Evolutionary conservation across 2,113 vertebrate species (phyloP).

Genomic region (Prochilodus magdalenae): DNA sequence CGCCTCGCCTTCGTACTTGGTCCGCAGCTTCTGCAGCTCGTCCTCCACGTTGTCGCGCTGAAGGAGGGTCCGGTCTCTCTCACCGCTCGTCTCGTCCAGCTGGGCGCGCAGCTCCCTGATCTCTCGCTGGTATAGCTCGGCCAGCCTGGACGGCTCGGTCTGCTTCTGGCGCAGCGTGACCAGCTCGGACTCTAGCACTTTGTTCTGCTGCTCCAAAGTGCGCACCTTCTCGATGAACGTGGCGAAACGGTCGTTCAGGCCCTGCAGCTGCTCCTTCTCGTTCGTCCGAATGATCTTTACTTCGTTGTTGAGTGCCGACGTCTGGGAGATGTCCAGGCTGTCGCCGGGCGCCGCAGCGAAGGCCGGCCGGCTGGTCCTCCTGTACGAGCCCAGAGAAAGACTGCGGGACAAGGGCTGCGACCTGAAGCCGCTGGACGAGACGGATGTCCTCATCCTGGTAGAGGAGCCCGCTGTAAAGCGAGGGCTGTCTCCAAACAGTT

Average conservation of each 20-base stretch:
- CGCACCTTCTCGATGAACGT: conserved; percentile 91
- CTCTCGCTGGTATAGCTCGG: conserved; percentile 88
- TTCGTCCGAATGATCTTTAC: conserved; percentile 89
- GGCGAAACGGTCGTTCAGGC: conserved; percentile 90
- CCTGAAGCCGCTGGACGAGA: conserved; percentile 68
- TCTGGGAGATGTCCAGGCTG: conserved; percentile 83
- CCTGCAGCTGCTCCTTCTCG: conserved; percentile 92
- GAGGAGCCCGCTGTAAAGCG: conserved; percentile 74
- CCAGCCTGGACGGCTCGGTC: conserved; percentile 84
- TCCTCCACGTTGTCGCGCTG: conserved; percentile 86
- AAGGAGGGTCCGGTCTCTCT: conserved; percentile 83
- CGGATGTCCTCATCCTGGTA: conserved; percentile 64
- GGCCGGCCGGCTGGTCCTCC: conserved; percentile 58
- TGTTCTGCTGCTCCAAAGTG: conserved; percentile 89
- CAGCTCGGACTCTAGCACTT: conserved; percentile 85
- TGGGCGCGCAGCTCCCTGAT: conserved; percentile 87
- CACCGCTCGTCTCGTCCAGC: conserved; percentile 83
- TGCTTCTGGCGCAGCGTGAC: conserved; percentile 81
- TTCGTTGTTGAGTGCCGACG: conserved; percentile 83
- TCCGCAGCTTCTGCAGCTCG: conserved; percentile 80
- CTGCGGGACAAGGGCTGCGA: conserved; percentile 76
- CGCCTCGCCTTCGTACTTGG: conserved; percentile 81
- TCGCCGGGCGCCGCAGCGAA: conserved; percentile 69
- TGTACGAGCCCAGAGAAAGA: conserved; percentile 32
- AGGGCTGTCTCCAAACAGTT: conserved; percentile 86